phyloP scores from a whole-genome alignment of 1,140 invertebrate genomes.

The Drosophila arawakana region DNA sequence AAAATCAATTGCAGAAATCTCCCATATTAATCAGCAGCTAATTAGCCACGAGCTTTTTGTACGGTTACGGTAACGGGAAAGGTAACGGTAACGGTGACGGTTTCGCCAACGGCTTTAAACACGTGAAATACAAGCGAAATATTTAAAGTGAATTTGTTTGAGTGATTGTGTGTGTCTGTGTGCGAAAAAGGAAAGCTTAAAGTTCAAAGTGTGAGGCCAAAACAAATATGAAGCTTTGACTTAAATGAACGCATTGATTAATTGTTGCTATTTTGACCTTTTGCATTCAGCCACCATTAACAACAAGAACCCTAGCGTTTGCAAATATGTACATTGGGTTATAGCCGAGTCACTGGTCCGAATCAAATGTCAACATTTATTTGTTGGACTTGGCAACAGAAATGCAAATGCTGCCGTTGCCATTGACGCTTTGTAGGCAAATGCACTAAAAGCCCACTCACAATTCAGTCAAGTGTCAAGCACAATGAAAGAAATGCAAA shows the following conservation, averaged over 20 bases:
- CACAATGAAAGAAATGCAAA: constrained; percentile 35
- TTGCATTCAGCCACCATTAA: constrained; percentile 11
- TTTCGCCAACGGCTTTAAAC: background rate
- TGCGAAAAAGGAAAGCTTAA: constrained; percentile 9
- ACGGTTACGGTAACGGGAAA: background rate
- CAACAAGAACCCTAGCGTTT: background rate
- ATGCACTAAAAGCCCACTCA: constrained; percentile 58
- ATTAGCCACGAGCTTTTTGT: constrained; percentile 23
- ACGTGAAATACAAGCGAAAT: constrained; percentile 27
- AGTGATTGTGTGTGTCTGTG: background rate
- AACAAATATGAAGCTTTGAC: constrained; percentile 19
- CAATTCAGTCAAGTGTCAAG: constrained; percentile 79
- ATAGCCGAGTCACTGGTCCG: constrained; percentile 13
- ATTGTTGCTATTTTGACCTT: constrained; percentile 54
- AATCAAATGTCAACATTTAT: constrained; percentile 39
- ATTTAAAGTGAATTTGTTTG: constrained; percentile 8
- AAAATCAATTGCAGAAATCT: constrained; percentile 27
- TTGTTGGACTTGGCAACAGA: constrained; percentile 33
- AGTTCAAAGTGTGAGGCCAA: constrained; percentile 19
- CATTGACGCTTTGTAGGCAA: constrained; percentile 54
- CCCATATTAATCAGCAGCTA: constrained; percentile 37
- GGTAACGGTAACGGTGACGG: background rate
- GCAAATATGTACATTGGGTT: constrained; percentile 18
- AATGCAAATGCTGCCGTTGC: constrained; percentile 19
- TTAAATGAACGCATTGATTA: constrained; percentile 42